Evolutionary conservation across 2,888 invertebrate genomes (phyloP), one percentile per base, ranked within the genome.

Genomic region (Acleris sparsana): DNA sequence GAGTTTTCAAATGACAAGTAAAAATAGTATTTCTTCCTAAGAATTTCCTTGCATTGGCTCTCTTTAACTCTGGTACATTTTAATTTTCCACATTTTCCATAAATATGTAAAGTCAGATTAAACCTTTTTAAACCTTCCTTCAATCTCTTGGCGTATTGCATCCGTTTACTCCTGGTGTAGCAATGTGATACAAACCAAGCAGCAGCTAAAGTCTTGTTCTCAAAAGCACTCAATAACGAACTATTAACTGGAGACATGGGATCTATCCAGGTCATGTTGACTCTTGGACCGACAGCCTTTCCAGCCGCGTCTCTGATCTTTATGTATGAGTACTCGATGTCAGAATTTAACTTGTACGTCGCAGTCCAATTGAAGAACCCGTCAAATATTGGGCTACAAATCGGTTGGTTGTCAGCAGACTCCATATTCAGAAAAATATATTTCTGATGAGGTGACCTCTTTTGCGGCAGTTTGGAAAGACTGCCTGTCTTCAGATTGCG

Each of bases 301-400:
- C 77, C 74, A 11, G 76, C 66, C 49, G 62, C 70, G 65, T 87
- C 77, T 66, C 75, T 77, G 6, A 87, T 73, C 1, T 71, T 69
- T 5, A 88, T 64, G 62, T 87, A 88, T 2, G 82, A 79, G 77
- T 79, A 82, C 4, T 72, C 71, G 2, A 84, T 73, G 67, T 89
- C 86, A 1, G 88, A 88, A 68, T 84, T 77, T 11, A 88, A 69
- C 68, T 68, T 80, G 62, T 80, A 89, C 0, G 87, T 87, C 81
- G 84, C 84, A 0, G 88, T 87, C 87, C 88, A 88, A 62, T 89
- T 88, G 58, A 87, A 88, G 64, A 75, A 85, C 3, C 71, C 70
- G 49, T 90, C 75, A 2, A 81, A 81, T 16, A 55, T 64, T 5
- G 71, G 51, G 6, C 74, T 69, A 46, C 83, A 84, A 0, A 78